Percentiles rank a stretch among this genome's conserved stretches.
phyloP scores from a whole-genome alignment of 2,113 vertebrate genomes.

The Conger conger region DNA sequence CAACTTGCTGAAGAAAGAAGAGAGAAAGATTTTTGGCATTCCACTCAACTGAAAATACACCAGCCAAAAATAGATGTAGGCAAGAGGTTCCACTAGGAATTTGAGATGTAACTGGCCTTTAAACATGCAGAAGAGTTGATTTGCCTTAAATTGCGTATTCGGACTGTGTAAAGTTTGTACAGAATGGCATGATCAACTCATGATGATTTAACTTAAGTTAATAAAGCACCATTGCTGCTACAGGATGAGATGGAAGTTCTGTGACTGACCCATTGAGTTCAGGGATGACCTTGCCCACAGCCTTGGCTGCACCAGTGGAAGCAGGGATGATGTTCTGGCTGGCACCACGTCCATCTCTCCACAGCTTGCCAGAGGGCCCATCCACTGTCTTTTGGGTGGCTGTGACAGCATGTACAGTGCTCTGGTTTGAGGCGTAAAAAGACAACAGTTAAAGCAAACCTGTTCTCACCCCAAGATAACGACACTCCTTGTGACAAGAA shows the following conservation, averaged over 20 bases:
- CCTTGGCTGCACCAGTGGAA: conserved; percentile 93
- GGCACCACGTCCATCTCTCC: conserved; percentile 92
- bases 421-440: conserved; percentile 60
- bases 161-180: background rate
- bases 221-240: background rate
- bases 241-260: background rate
- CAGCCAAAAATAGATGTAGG: background rate
- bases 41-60: background rate
- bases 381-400: conserved; percentile 98
- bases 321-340: conserved; percentile 97
- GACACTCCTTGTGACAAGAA: background rate
- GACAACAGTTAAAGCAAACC: background rate
- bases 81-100: background rate
- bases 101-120: background rate
- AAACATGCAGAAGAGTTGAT: too few species aligned
- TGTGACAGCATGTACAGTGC: conserved; percentile 94
- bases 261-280: conserved; percentile 87
- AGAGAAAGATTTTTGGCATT: background rate
- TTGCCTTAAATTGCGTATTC: too few species aligned
- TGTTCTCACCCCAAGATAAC: background rate
- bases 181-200: too few species aligned
- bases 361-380: conserved; percentile 90
- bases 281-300: conserved; percentile 95
- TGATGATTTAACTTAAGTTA: background rate
- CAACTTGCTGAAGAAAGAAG: conserved; percentile 73